Evolutionary conservation across 2,888 invertebrate genomes (phyloP), one percentile per base, ranked within the genome.

Genomic region (Acanthoscelides obtectus): DNA sequence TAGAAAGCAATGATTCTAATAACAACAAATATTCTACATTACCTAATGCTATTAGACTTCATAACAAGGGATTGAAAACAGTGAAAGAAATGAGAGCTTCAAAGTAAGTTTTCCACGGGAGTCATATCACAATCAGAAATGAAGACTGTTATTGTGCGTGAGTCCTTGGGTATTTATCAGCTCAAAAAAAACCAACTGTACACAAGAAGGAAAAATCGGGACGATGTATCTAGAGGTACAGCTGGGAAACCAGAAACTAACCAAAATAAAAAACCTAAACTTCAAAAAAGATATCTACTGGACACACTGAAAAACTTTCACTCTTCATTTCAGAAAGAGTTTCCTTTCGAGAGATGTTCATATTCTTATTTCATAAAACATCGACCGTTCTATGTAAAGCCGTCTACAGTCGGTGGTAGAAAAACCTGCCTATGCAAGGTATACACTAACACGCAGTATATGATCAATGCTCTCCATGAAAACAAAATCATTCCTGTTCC

Each of bases 371-470:
- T 70, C 45, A 66, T 22, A 20, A 22, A n/a, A 25, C 22, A 66
- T 27, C n/a, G 67, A 6, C 70, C 70, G 27, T 70, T 70, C n/a
- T 70, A 70, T 70, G 45, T 70, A 17, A 45, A 64, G 20, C 20
- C 67, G 19, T 67, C 70, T 27, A 70, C 70, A 21, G 22, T 70
- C 22, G 20, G 67, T 22, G 70, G 45, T 20, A 22, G 70, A 20
- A 27, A 70, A 27, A 70, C 70, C n/a, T 70, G 63, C 20, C 22
- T 70, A 27, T 70, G 70, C 27, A 66, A 45, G 64, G 20, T 22
- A 20, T 22, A 70, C 22, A 66, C 22, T 65, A 70, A 70, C 45
- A 20, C 63, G 20, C 69, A 70, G 20, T 65, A 65, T n/a, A 66
- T 65, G 27, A 25, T 25, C 20, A 65, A 25, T 70, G 64, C 66